These are phyloP conservation scores for Drosophila parvula DNA, from an alignment of 1,140 invertebrate species.

Conservation along the genomic window DNA sequence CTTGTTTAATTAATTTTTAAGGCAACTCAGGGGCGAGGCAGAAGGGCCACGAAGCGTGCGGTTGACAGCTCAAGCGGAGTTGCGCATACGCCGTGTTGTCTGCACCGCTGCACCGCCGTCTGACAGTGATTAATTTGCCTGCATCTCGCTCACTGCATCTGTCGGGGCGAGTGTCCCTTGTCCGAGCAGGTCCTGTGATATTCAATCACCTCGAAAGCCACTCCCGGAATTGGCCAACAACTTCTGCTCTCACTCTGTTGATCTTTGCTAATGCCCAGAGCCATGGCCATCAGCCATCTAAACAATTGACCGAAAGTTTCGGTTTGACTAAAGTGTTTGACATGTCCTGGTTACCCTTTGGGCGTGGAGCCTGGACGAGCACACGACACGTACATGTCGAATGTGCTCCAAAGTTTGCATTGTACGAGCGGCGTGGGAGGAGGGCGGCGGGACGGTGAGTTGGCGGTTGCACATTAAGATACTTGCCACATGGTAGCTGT, in stretches of 20 bases:
- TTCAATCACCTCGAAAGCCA: slow-evolving; percentile 40
- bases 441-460: neutral
- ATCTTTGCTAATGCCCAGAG: slow-evolving; percentile 38
- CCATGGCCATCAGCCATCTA: slow-evolving; percentile 35
- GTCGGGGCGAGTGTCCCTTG: neutral
- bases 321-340: slow-evolving; percentile 42
- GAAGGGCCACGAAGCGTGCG: slow-evolving; percentile 16
- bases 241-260: slow-evolving; percentile 19
- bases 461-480: neutral
- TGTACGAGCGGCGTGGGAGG: slow-evolving; percentile 1
- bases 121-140: slow-evolving; percentile 66
- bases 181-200: neutral
- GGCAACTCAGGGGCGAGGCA: slow-evolving; percentile 36
- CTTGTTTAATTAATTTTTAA: slow-evolving; percentile 72
- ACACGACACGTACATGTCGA: slow-evolving; percentile 10
- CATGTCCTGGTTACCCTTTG: slow-evolving; percentile 39
- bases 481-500: slow-evolving; percentile 17
- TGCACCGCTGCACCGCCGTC: slow-evolving; percentile 23
- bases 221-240: slow-evolving; percentile 30
- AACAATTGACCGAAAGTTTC: slow-evolving; percentile 44
- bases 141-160: slow-evolving; percentile 14
- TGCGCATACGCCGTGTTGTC: slow-evolving; percentile 54
- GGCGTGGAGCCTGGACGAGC: slow-evolving; percentile 1
- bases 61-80: slow-evolving; percentile 38
- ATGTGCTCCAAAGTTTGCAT: slow-evolving; percentile 34